Evolutionary conservation across 2,113 vertebrate species (phyloP), one percentile per base, ranked within the genome.

Genomic region (Picathartes gymnocephalus): DNA sequence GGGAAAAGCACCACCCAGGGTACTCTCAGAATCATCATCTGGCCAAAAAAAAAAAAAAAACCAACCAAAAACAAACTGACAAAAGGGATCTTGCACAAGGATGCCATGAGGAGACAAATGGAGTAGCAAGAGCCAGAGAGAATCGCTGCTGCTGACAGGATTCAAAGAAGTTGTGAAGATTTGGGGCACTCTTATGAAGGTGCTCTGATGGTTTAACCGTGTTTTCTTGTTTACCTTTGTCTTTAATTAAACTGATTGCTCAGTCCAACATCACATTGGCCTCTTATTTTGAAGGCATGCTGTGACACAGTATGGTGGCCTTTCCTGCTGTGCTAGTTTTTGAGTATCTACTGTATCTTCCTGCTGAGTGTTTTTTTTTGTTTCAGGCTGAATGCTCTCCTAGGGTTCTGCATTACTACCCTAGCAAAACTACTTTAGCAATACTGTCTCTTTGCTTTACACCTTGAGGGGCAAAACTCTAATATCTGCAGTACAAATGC

Each of bases 1-100:
- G 0, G 33, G 37, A 16, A 57, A 51, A 88, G 24, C 7, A 66
- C 3, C n/a, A 74, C 24, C 6, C 0, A 1, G 12, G 6, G 31
- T 21, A 58, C 16, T 53, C 1, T 0, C 22, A 72, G 25, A 37
- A 81, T 50, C 56, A 61, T 35, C 40, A 69, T 16, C 48, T 30
- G 40, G 65, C 15, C 56, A 89, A 68, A 24, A 54, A 92, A 60
- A 89, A 68, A 24, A 54, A 92, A 94, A 76, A 39, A 39, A 39
- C 39, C 39, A n/a, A n/a, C n/a, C n/a, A n/a, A n/a, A n/a, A n/a
- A n/a, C 39, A 39, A 71, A n/a, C 18, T 2, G 2, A 58, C 48
- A 48, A 62, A 54, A 61, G 33, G 1, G 22, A 58, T 81, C 45
- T 83, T 57, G 33, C 10, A 51, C 13, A 31, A 60, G 20, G 22